phyloP scores from a whole-genome alignment of 1,140 invertebrate species.

The Micrasema minimum region DNA sequence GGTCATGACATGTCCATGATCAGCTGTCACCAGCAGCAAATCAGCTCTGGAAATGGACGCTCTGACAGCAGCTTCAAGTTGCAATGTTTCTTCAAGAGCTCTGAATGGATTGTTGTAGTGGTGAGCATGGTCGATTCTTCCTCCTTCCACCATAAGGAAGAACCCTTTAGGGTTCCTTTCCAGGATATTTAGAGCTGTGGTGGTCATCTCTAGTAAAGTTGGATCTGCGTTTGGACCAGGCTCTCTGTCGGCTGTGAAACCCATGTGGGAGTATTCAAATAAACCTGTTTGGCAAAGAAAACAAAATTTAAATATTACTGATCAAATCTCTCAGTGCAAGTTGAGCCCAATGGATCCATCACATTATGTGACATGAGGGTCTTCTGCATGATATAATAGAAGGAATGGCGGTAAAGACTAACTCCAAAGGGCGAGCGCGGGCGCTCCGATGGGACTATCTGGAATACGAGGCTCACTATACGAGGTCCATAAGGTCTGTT shows the following conservation, averaged over 20 bases:
- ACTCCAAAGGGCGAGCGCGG: too few species aligned
- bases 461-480: too few species aligned
- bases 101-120: slow-evolving; percentile 77
- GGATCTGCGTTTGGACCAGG: slow-evolving; percentile 65
- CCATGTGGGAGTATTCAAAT: slow-evolving; percentile 72
- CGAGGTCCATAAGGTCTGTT: too few species aligned
- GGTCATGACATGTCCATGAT: slow-evolving; percentile 79
- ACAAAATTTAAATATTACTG: background rate
- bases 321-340: too few species aligned
- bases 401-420: too few species aligned
- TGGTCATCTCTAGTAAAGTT: slow-evolving; percentile 83
- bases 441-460: too few species aligned
- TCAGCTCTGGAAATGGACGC: slow-evolving; percentile 72
- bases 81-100: slow-evolving; percentile 75
- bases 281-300: slow-evolving; percentile 60
- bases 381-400: too few species aligned
- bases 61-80: slow-evolving; percentile 73
- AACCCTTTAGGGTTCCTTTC: slow-evolving; percentile 74
- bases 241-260: slow-evolving; percentile 66
- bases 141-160: slow-evolving; percentile 71
- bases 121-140: slow-evolving; percentile 79
- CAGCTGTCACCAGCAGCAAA: slow-evolving; percentile 76
- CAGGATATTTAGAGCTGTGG: slow-evolving; percentile 80
- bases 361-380: too few species aligned
- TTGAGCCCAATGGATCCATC: too few species aligned